Base-by-base conservation (phyloP, 2,113 vertebrate genomes). In the Cranoglanis bouderius region DNA sequence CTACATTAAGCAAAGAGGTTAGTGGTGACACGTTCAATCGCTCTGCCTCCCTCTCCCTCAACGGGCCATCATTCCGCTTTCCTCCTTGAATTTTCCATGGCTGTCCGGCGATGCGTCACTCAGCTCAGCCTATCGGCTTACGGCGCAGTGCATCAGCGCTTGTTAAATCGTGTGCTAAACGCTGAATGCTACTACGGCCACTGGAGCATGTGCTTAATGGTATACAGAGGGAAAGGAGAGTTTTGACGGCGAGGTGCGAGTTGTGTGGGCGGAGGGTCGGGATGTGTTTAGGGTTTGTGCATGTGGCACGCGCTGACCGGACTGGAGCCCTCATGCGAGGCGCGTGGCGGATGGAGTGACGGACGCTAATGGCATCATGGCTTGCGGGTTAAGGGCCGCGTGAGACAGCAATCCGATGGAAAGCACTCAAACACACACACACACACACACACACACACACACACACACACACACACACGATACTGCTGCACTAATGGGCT, bases 1-100 rank as follows among this genome's bases (percentile, higher is more conserved):
- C 94, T 93, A 93, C 95, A 96, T 96, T 96, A 94, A 94, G 94
- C 93, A 96, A 95, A 96, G 94, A 95, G 95, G 95, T 95, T 95
- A 94, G 87, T 88, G 94, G 93, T 95, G 95, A 96, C 94, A 95
- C 94, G 92, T 95, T 94, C 92, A 93, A 92, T 93, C 91, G 92
- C 51, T 43, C 81, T 14, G 65, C 38, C 81, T 40, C 49, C 16
- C 57, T 70, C 75, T 85, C 70, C n/a, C 75, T 95, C 94, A 94
- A 93, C 94, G 92, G 93, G 91, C 92, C 94, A 88, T 93, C 94
- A 91, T 94, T 85, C 92, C 87, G 91, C 86, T 94, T 92, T 92
- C 92, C 92, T 91, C 92, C 91, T 92, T 91, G 90, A 92, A 95
- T 95, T 95, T 96, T 96, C 95, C 95, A 95, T 91, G 88, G 90